These are phyloP conservation scores for Drosophila virilis DNA, from an alignment of 1,140 invertebrate species.

Conservation along the genomic window DNA sequence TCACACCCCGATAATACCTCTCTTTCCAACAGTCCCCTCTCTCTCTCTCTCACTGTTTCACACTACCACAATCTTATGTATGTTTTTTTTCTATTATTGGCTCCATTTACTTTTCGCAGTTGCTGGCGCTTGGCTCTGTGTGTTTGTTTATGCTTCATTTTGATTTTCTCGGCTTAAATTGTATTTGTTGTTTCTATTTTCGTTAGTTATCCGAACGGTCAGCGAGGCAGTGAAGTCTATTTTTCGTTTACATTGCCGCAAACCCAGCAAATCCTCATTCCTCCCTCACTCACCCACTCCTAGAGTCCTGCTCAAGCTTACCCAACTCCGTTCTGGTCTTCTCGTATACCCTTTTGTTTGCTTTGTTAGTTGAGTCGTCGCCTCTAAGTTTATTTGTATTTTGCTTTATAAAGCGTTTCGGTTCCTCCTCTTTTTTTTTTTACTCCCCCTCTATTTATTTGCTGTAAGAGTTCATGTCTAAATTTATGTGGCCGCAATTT, in stretches of 20 bases:
- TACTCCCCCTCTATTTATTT: constrained; percentile 8
- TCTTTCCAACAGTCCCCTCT: neutral
- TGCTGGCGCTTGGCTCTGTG: constrained; percentile 31
- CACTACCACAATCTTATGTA: constrained; percentile 39
- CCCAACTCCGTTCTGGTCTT: constrained; percentile 53
- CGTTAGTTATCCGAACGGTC: constrained; percentile 57
- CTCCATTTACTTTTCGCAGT: constrained; percentile 72
- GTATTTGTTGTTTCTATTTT: constrained; percentile 81
- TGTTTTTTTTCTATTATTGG: constrained; percentile 70
- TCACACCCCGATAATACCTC: constrained; percentile 1
- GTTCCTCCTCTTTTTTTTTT: constrained; percentile 9
- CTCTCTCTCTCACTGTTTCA: neutral
- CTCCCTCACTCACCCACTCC: neutral
- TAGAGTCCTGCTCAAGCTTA: constrained; percentile 8
- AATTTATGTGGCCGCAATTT: constrained; percentile 80
- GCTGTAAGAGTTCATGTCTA: constrained; percentile 56
- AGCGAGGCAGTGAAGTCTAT: constrained; percentile 24
- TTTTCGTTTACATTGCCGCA: constrained; percentile 54
- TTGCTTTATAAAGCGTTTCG: constrained; percentile 62
- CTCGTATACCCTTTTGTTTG: constrained; percentile 63
- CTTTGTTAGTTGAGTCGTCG: constrained; percentile 78
- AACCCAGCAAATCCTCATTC: neutral
- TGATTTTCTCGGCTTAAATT: constrained; percentile 78
- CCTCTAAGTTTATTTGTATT: constrained; percentile 74
- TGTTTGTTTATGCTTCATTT: constrained; percentile 80